phyloP scores from a whole-genome alignment of 2,888 invertebrate genomes.

The Dione juno region DNA sequence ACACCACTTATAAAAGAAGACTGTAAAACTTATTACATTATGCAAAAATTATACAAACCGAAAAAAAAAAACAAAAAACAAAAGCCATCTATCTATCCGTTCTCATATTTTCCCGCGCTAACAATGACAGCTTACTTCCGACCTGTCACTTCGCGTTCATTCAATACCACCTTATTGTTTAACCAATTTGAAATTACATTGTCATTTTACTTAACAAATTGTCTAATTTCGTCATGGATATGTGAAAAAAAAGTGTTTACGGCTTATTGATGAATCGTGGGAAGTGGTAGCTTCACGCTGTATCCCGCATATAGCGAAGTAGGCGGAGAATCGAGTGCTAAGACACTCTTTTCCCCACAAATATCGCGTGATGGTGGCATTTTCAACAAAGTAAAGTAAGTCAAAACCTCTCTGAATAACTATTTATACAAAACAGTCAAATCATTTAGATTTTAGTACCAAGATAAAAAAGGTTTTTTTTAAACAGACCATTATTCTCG shows the following conservation, averaged over 20 bases:
- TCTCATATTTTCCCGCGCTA: slow-evolving; percentile 39
- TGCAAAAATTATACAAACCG: slow-evolving; percentile 30
- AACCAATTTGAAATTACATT: slow-evolving; percentile 35
- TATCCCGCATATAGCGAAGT: no score
- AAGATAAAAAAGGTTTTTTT: no score
- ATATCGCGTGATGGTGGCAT: no score
- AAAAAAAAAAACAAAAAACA: slow-evolving; percentile 36
- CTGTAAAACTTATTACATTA: slow-evolving; percentile 13
- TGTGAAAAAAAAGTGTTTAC: slow-evolving; percentile 10
- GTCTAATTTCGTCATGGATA: slow-evolving; percentile 22
- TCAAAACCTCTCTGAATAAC: no score
- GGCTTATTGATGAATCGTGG: slow-evolving; percentile 8
- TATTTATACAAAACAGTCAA: no score
- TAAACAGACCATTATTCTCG: no score
- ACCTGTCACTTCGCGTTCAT: slow-evolving; percentile 45
- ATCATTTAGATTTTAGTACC: no score
- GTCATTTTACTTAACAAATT: slow-evolving; percentile 14
- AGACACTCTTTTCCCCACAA: no score
- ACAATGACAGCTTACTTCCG: slow-evolving; percentile 44
- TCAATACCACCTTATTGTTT: slow-evolving; percentile 25
- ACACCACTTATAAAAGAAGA: no score
- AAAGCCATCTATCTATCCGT: slow-evolving; percentile 27
- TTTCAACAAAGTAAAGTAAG: no score
- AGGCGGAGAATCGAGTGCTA: no score
- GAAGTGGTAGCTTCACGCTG: neutral